Evolutionary conservation across 2,888 invertebrate species (phyloP), one percentile per base, ranked within the genome.

Genomic region (Hipparchia sbordonii): DNA sequence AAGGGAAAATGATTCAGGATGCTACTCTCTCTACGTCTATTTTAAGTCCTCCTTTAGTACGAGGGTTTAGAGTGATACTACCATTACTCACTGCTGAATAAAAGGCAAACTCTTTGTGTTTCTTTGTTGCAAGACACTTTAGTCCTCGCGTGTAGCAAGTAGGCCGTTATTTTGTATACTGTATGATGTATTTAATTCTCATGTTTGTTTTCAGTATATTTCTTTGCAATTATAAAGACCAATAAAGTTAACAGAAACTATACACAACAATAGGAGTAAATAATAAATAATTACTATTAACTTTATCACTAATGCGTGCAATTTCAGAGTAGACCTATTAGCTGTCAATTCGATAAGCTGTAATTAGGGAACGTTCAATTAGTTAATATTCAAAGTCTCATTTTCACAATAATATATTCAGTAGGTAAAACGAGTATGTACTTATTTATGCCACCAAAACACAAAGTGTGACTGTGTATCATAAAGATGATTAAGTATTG

Each of bases 31-130:
- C 65, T 68, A 68, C 54, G 73, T 72, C 70, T 60, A 72, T 61
- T 72, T 52, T 65, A 74, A 72, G 74, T 71, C 74, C 75, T 70
- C 70, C 65, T 72, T 67, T 67, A 68, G 68, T 71, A 61, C 71
- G 67, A 74, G 71, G 67, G 72, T 70, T 76, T 76, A 74, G 74
- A 76, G 76, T 71, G 69, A 74, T 72, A 52, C 74, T 57, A 66
- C 74, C 70, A 74, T 76, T 74, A 74, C 59, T 74, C 74, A 76
- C 63, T 71, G 74, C 59, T 74, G 51, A 71, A 76, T 72, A 74
- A 76, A 76, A 74, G 69, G 74, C 74, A 71, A 76, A 76, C 72
- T 74, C 76, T 74, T 74, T 76, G 74, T 73, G 67, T 74, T 76
- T 72, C 74, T 72, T 71, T 76, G 71, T 72, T 74, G 72, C 67